Base-by-base conservation (phyloP, 2,797 vertebrate species). In the Sylvilagus floridanus region DNA sequence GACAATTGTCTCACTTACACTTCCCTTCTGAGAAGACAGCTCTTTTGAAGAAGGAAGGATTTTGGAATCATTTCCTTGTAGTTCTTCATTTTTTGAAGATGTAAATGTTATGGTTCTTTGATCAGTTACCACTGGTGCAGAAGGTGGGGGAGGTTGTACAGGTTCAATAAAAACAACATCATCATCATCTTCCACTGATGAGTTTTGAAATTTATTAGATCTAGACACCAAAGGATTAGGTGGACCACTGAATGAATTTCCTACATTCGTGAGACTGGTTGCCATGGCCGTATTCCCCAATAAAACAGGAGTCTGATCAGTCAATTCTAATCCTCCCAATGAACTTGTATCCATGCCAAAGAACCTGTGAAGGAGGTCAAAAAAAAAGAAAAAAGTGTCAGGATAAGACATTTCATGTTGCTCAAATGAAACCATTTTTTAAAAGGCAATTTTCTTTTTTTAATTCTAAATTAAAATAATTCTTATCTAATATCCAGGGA, bases 101-200 rank as follows among this genome's bases (percentile, higher is more conserved):
- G 98, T 97, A 97, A 98, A 98, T 26, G 97, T 95, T 88, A 98
- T 6, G 22, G 90, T 98, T 91, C 97, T 98, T 90, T 98, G 98
- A 60, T 98, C 97, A 93, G 98, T 86, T 86, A 98, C 96, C 96
- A 98, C 97, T 21, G 98, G 97, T 0, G 97, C 95, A 96, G 98
- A 97, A 83, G 98, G 97, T 95, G 99, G 98, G 0, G 98, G 91
- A 97, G 98, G 97, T 97, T 99, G 98, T 97, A 98, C 72, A 96
- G 99, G 98, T 98, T 99, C 99, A 84, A 99, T 99, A 97, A 99
- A 99, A 88, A 99, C 99, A 93, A 99, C 99, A 94, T 99, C 99
- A 68, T 99, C 99, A 0, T 99, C 99, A 91, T 99, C 99, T 97
- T 99, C 99, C 75, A 98, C 76, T 92, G 98, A 93, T 0, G 97